phyloP scores from a whole-genome alignment of 2,888 invertebrate species.

The Pammene fasciana region DNA sequence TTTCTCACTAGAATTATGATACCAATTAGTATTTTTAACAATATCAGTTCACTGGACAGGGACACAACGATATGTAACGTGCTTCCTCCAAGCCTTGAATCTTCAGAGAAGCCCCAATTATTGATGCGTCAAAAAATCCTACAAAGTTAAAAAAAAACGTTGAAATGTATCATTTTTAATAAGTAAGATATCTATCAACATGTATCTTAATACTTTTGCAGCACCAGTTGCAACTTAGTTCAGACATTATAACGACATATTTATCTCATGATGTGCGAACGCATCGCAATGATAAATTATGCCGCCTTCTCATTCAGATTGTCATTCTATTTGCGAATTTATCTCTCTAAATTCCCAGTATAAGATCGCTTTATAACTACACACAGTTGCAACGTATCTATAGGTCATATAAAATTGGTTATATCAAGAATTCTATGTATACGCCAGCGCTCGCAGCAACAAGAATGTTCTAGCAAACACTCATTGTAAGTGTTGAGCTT shows the following conservation, averaged over 20 bases:
- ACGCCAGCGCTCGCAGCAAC: neutral
- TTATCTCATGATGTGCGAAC: conserved; percentile 13
- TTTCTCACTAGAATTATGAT: too few species aligned
- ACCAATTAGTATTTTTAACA: too few species aligned
- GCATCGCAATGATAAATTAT: conserved; percentile 12
- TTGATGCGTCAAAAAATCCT: too few species aligned
- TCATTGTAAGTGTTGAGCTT: conserved; percentile 13
- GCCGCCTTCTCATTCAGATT: neutral
- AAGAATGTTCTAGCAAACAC: neutral
- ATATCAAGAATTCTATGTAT: neutral
- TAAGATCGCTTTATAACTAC: neutral
- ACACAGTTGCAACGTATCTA: neutral
- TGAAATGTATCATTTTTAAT: neutral
- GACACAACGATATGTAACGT: too few species aligned
- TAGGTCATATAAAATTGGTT: neutral
- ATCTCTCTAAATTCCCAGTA: neutral
- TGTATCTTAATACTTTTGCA: neutral
- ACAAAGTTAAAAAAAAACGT: too few species aligned
- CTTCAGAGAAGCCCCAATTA: too few species aligned
- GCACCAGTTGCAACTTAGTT: neutral
- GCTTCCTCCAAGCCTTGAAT: too few species aligned
- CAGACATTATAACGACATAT: conserved; percentile 3
- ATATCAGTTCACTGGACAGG: too few species aligned
- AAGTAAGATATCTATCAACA: neutral
- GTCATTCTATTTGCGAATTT: neutral